A percentile compares a stretch with the other conserved stretches of the same genome.
Conservation (phyloP, 2,113 vertebrate species). For the Rhabdornis inornatus region DNA sequence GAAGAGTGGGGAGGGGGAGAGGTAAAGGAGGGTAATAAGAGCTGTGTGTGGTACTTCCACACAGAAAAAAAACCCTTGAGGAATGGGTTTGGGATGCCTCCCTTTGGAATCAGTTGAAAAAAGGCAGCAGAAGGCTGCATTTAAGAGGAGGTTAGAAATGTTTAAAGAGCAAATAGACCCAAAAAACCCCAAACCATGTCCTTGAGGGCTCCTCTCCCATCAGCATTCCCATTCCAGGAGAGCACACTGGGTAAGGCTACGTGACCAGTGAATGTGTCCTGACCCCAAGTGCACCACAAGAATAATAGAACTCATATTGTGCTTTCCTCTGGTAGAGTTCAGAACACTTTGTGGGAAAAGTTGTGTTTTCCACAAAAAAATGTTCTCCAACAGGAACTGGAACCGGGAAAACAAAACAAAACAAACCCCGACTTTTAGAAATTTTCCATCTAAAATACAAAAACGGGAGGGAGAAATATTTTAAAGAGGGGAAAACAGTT, state of each 20-base stretch:
- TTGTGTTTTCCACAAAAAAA: not conserved
- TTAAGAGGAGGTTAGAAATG: slow-evolving; percentile 29
- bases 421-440: not conserved
- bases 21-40: slow-evolving; percentile 23
- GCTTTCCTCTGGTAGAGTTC: not conserved
- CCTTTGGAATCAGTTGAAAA: slow-evolving; percentile 24
- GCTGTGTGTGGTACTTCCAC: slow-evolving; percentile 58
- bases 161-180: slow-evolving; percentile 12
- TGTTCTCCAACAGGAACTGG: not conserved
- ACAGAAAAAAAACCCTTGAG: not conserved
- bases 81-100: slow-evolving; percentile 1
- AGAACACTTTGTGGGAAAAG: slow-evolving; percentile 26
- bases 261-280: slow-evolving; percentile 30
- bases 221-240: not conserved
- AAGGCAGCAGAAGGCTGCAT: not conserved
- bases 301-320: not conserved
- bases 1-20: not conserved
- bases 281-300: slow-evolving; percentile 32
- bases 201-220: slow-evolving; percentile 6
- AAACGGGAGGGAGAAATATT: not conserved
- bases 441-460: not conserved
- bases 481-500: not conserved
- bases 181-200: not conserved
- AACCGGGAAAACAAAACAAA: not conserved
- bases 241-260: slow-evolving; percentile 14